These are phyloP conservation scores for Lontra canadensis DNA, from an alignment of 2,113 vertebrate genomes.

Conservation along the genomic window DNA sequence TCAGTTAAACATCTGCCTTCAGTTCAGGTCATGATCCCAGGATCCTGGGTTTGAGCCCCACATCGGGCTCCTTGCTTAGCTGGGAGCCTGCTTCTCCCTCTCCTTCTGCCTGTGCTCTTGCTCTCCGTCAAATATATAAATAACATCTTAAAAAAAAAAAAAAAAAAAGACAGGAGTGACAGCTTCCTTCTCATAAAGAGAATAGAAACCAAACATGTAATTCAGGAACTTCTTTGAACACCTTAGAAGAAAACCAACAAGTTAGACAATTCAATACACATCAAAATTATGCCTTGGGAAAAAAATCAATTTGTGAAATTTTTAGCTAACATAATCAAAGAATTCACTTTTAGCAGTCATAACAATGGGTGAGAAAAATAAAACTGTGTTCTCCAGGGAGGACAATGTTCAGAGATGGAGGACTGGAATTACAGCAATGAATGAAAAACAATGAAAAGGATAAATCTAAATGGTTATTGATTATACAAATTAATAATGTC, in stretches of 20 bases:
- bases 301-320: not conserved
- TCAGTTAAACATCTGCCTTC: too few species aligned
- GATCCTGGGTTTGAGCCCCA: too few species aligned
- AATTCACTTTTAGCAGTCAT: not conserved
- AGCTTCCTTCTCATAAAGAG: not conserved
- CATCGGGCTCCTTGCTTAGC: too few species aligned
- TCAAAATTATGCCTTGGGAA: not conserved
- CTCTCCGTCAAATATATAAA: too few species aligned
- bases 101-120: too few species aligned
- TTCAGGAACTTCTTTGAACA: not conserved
- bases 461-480: not conserved
- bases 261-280: not conserved
- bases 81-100: too few species aligned
- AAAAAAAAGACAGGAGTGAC: not conserved
- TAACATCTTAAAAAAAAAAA: not conserved
- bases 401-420: not conserved
- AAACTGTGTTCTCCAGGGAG: not conserved
- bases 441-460: not conserved
- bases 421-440: not conserved
- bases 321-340: not conserved
- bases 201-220: not conserved
- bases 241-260: not conserved
- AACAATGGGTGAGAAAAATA: not conserved
- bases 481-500: not conserved
- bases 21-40: too few species aligned